Percentiles rank a stretch among this genome's conserved stretches.
These are phyloP conservation scores for Amblyjoppa proteus DNA, from an alignment of 2,888 invertebrate species.

Conservation along the genomic window DNA sequence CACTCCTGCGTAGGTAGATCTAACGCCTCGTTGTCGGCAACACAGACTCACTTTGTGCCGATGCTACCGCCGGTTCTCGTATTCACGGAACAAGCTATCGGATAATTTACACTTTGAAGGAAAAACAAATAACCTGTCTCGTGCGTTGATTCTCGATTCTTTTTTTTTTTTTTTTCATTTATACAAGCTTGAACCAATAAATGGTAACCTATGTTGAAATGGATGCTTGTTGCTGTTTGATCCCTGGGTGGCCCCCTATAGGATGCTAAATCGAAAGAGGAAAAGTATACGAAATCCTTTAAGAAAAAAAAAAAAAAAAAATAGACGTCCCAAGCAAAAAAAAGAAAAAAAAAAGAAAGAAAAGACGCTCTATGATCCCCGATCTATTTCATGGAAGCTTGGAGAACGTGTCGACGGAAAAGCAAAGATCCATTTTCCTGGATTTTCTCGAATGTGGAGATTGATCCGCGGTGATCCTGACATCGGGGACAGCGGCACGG, in stretches of 20 bases:
- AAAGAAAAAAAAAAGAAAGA: background rate
- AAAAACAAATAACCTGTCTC: background rate
- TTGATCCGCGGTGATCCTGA: slow-evolving; percentile 66
- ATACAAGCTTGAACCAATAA: too few relatives aligned
- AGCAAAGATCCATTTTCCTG: slow-evolving; percentile 32
- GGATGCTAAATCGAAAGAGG: background rate
- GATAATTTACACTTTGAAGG: slow-evolving; percentile 31
- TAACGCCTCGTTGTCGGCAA: slow-evolving; percentile 46
- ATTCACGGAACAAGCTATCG: background rate
- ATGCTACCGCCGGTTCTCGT: slow-evolving; percentile 6
- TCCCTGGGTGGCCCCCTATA: background rate
- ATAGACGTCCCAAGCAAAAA: background rate
- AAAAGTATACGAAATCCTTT: background rate
- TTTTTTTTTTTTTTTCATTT: background rate
- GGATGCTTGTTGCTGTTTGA: background rate
- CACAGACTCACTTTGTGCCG: slow-evolving; percentile 11
- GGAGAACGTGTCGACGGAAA: background rate
- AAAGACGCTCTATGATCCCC: background rate
- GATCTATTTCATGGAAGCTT: background rate
- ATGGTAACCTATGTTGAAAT: background rate
- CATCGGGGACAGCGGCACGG: slow-evolving; percentile 54
- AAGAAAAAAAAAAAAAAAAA: background rate
- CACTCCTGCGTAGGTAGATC: slow-evolving; percentile 42
- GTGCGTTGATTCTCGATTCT: background rate
- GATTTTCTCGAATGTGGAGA: slow-evolving; percentile 49